phyloP scores from a whole-genome alignment of 2,888 invertebrate species.

The Frankliniella intonsa region DNA sequence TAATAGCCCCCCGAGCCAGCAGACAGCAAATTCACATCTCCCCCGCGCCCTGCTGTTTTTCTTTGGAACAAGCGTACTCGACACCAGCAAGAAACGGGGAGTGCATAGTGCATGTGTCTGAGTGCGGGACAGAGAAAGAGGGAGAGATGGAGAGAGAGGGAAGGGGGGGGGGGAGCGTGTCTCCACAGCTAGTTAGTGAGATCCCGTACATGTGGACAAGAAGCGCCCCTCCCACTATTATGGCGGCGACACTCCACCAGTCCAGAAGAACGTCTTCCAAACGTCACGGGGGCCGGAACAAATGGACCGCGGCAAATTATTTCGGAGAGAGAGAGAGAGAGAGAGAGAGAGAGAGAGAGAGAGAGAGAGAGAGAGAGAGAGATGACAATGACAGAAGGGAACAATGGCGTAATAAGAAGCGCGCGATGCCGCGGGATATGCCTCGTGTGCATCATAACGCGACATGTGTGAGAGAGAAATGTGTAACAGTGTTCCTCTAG shows the following conservation, averaged over 20 bases:
- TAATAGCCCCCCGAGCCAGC: too few species aligned
- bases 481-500: neutral
- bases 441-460: neutral
- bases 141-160: neutral
- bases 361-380: constrained; percentile 24
- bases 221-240: too few species aligned
- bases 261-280: too few species aligned
- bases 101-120: neutral
- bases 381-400: neutral
- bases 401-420: constrained; percentile 26
- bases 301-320: constrained; percentile 2
- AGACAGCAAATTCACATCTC: too few species aligned
- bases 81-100: too few species aligned
- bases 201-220: too few species aligned
- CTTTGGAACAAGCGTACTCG: too few species aligned
- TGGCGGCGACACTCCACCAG: too few species aligned
- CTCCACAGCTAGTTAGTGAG: too few species aligned
- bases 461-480: neutral
- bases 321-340: constrained; percentile 32
- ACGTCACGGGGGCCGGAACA: neutral
- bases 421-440: constrained; percentile 9
- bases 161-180: neutral
- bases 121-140: neutral
- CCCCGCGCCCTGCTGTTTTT: too few species aligned
- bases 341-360: neutral